phyloP scores from a whole-genome alignment of 2,888 invertebrate species.

The Ennomos fuscantarius region DNA sequence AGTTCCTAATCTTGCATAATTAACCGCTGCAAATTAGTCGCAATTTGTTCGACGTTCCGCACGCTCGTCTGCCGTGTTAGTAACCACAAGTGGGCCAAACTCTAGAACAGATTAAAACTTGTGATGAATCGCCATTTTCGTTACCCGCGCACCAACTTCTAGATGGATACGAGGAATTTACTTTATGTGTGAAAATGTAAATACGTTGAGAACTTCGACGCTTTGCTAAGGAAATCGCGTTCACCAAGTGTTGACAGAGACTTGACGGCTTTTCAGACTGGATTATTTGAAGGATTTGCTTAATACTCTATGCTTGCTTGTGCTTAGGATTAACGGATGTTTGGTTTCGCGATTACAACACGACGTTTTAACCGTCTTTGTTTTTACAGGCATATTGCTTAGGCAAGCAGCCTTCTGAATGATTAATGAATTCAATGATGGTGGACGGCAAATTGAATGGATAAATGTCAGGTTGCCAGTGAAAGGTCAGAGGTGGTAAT shows the following conservation, averaged over 20 bases:
- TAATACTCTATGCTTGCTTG: conserved; percentile 76
- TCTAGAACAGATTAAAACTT: conserved; percentile 81
- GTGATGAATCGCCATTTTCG: conserved; percentile 81
- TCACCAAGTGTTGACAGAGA: conserved; percentile 76
- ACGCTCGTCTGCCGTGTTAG: conserved; percentile 29
- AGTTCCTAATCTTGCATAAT: not conserved
- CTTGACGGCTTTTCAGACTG: conserved; percentile 75
- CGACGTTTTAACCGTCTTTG: conserved; percentile 59
- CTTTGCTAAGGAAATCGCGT: conserved; percentile 74
- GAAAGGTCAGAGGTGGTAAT: conserved; percentile 48
- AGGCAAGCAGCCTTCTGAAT: conserved; percentile 46
- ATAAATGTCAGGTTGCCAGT: conserved; percentile 51
- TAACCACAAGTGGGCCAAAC: conserved; percentile 73
- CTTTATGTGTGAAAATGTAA: conserved; percentile 83
- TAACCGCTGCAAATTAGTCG: conserved; percentile 3
- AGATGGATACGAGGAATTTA: conserved; percentile 70
- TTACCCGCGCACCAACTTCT: conserved; percentile 70
- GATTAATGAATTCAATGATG: conserved; percentile 56
- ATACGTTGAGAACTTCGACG: conserved; percentile 73
- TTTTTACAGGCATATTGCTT: conserved; percentile 62
- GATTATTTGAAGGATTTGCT: conserved; percentile 81
- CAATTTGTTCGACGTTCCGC: not conserved
- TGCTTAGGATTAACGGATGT: conserved; percentile 70
- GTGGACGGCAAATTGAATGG: conserved; percentile 51
- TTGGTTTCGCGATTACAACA: conserved; percentile 63